These are phyloP conservation scores for Parazoanthus swiftii DNA, from an alignment of 92 coral and sea anemone genomes.

Conservation along the genomic window DNA sequence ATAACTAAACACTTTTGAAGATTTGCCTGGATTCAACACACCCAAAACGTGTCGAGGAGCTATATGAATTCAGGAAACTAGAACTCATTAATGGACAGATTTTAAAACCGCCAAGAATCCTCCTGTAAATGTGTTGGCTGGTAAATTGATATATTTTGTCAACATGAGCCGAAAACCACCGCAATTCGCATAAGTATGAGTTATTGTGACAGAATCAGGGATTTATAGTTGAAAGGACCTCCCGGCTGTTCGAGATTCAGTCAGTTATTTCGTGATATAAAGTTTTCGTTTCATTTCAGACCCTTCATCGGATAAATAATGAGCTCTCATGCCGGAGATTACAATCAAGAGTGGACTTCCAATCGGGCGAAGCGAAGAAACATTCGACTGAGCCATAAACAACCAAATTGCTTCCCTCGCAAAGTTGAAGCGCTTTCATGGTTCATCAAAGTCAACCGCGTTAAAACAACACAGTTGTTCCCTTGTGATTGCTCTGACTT, in stretches of 20 bases:
- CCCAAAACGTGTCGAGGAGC: background rate
- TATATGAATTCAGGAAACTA: background rate
- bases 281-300: conserved; percentile 4
- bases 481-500: background rate
- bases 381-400: background rate
- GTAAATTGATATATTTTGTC: background rate
- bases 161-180: background rate
- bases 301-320: conserved; percentile 20
- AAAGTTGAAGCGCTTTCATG: background rate
- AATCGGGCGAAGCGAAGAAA: background rate
- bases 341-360: background rate
- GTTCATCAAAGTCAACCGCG: background rate
- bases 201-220: background rate
- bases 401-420: background rate
- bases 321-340: conserved; percentile 3
- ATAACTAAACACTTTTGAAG: background rate
- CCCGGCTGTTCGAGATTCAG: conserved; percentile 4
- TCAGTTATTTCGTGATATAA: background rate
- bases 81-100: background rate
- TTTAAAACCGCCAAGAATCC: background rate
- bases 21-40: background rate
- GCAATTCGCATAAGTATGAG: background rate
- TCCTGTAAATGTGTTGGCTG: background rate
- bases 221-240: conserved; percentile 1
- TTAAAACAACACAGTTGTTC: background rate